These are phyloP conservation scores for Dione juno DNA, from an alignment of 2,888 invertebrate genomes.

Conservation along the genomic window DNA sequence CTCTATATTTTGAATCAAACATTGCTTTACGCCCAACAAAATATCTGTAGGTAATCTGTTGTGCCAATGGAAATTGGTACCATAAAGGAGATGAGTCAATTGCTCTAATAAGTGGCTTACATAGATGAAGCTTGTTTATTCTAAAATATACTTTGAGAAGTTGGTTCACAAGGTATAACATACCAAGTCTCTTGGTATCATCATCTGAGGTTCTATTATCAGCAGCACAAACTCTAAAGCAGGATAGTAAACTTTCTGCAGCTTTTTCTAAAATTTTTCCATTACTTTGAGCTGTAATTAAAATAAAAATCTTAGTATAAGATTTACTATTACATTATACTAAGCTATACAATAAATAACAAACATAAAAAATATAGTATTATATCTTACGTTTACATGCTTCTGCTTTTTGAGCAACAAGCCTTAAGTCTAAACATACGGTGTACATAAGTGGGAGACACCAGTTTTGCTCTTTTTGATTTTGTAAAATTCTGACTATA, in stretches of 20 bases:
- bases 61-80: conserved; percentile 94
- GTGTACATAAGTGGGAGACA: conserved; percentile 96
- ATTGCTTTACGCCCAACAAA: conserved; percentile 98
- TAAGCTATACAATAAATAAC: not conserved
- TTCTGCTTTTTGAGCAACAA: conserved; percentile 92
- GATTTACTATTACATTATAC: not conserved
- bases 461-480: conserved; percentile 98
- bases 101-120: conserved; percentile 97
- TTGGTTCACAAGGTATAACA: conserved; percentile 98
- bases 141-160: conserved; percentile 96
- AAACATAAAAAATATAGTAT: not conserved
- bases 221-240: conserved; percentile 97
- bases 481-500: conserved; percentile 92
- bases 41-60: conserved; percentile 98
- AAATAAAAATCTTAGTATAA: conserved; percentile 16
- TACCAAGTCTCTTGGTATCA: conserved; percentile 97
- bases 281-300: conserved; percentile 71
- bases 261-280: conserved; percentile 95
- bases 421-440: conserved; percentile 93
- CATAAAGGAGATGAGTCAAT: conserved; percentile 96
- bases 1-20: conserved; percentile 98
- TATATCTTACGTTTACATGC: conserved; percentile 38
- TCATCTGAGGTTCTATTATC: conserved; percentile 95
- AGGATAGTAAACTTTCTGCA: conserved; percentile 95
- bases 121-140: conserved; percentile 94